phyloP scores from a whole-genome alignment of 1,140 invertebrate genomes.

The Pissodes strobi region DNA sequence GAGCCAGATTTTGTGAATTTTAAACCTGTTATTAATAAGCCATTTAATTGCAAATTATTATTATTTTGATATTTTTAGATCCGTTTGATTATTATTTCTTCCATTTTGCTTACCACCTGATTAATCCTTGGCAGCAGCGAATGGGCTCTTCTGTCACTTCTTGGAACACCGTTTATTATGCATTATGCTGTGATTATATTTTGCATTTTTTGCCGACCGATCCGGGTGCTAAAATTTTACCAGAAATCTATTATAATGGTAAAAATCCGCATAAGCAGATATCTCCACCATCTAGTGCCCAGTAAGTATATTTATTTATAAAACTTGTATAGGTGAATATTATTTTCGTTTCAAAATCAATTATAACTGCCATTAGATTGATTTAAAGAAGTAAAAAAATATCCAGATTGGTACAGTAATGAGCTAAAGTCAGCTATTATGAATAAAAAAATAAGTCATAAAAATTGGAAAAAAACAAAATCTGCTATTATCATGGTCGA shows the following conservation, averaged over 20 bases:
- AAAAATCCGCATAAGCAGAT: conserved; percentile 63
- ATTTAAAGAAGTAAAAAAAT: too few species aligned
- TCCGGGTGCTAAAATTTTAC: conserved; percentile 68
- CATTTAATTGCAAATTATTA: too few species aligned
- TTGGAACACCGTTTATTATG: conserved; percentile 77
- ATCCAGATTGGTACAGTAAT: too few species aligned
- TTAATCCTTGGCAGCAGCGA: conserved; percentile 66
- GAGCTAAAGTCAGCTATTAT: too few species aligned
- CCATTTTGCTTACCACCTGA: conserved; percentile 81
- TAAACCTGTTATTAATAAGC: too few species aligned
- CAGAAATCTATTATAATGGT: conserved; percentile 66
- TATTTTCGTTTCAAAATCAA: too few species aligned
- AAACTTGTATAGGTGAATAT: too few species aligned
- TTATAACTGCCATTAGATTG: too few species aligned
- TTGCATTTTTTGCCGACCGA: conserved; percentile 82
- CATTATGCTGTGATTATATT: conserved; percentile 81
- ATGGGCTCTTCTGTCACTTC: conserved; percentile 61
- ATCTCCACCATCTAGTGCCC: conserved; percentile 42
- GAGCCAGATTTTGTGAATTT: too few species aligned
- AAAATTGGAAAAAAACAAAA: too few species aligned
- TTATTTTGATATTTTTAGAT: conserved; percentile 67
- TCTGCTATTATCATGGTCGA: too few species aligned
- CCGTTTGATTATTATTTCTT: conserved; percentile 93
- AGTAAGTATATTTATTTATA: conserved; percentile 56
- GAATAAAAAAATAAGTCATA: too few species aligned